Evolutionary conservation across 1,140 invertebrate genomes (phyloP).

Genomic region (Drosophila busckii): DNA sequence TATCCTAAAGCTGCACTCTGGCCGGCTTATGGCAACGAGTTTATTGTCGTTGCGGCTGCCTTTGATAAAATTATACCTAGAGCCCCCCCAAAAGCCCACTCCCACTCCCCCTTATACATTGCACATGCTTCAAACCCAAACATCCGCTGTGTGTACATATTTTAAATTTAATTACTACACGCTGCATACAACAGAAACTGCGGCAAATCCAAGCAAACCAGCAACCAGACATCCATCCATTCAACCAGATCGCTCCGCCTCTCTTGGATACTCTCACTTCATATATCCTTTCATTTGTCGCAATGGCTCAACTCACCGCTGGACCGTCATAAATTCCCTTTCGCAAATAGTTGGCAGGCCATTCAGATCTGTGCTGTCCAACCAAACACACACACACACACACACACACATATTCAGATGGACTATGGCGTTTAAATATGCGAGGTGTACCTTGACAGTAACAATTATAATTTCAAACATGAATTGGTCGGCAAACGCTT

Average conservation of each 20-base stretch:
- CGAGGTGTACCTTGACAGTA: constrained; percentile 9
- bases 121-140: constrained; percentile 61
- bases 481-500: no score
- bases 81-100: background rate
- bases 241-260: background rate
- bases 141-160: constrained; percentile 62
- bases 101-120: constrained; percentile 1
- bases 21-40: constrained; percentile 47
- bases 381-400: constrained; percentile 29
- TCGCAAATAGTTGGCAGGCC: constrained; percentile 58
- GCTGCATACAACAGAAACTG: constrained; percentile 37
- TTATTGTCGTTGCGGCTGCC: constrained; percentile 37
- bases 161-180: constrained; percentile 74
- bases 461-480: background rate
- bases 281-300: constrained; percentile 53
- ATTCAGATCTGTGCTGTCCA: constrained; percentile 48
- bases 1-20: constrained; percentile 37
- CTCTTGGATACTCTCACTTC: background rate
- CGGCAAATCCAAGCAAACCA: constrained; percentile 49
- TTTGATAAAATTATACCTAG: constrained; percentile 66
- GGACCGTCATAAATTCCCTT: constrained; percentile 47
- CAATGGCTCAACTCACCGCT: constrained; percentile 22
- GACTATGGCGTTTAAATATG: background rate
- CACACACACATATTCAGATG: constrained; percentile 32
- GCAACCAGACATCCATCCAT: constrained; percentile 17